Evolutionary conservation across 2,797 vertebrate genomes (phyloP), one percentile per base, ranked within the genome.

Genomic region (Margarornis squamiger): DNA sequence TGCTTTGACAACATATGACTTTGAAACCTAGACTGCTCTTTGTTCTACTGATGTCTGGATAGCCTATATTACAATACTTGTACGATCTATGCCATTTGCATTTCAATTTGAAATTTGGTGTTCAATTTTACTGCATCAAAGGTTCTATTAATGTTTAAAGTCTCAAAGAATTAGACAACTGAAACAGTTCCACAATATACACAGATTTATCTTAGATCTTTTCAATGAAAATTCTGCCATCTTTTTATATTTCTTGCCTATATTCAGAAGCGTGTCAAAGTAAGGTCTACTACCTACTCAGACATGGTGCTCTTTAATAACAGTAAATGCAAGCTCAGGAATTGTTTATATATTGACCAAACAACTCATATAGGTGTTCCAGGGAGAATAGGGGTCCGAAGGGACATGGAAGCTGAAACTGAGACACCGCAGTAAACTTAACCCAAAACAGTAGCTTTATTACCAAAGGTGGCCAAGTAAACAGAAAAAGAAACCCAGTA

Each of bases 71-170:
- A 45, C n/a, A 55, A 36, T 49, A 63, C 14, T 68, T 88, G 16
- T 36, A 93, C 77, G 23, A 74, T 57, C 7, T 67, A 61, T 43
- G 4, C 5, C 8, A 54, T 70, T 88, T 78, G 27, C 24, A 62
- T 84, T 95, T 88, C 86, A 75, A 24, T 83, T 86, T 84, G 20
- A 58, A 81, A 59, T 46, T 74, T 41, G 58, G 66, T 80, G 59
- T n/a, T 62, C 5, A 45, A 7, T 67, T 88, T 72, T 81, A 72
- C 45, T 70, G 24, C 92, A 78, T 10, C 41, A 36, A 68, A 80
- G 11, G 4, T 86, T 41, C 17, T 62, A 41, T 54, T 68, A 46
- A 83, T 74, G 14, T 54, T 85, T 70, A 65, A 58, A n/a, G 12
- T 57, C 39, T 48, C 27, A 77, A 51, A 75, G 19, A 92, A 46